Percentiles rank a stretch among this genome's conserved stretches.
These are phyloP conservation scores for Lynx canadensis DNA, from an alignment of 2,113 vertebrate genomes.

Conservation along the genomic window DNA sequence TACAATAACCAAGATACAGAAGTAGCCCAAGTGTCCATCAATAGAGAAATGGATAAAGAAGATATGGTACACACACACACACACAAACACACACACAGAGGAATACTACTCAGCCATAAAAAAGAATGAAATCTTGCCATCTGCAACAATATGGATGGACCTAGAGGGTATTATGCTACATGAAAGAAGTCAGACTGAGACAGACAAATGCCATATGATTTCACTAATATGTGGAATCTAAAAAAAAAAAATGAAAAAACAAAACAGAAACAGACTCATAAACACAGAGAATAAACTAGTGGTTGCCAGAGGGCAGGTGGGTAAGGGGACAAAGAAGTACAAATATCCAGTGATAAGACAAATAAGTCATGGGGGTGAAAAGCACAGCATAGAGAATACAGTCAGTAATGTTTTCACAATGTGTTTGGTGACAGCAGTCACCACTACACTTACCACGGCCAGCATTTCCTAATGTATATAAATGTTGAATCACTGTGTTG, in stretches of 20 bases:
- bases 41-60: not conserved
- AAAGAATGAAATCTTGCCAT: not conserved
- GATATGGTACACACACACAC: not conserved
- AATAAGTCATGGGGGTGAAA: not conserved
- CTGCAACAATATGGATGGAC: not conserved
- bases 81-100: not conserved
- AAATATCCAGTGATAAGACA: not conserved
- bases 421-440: not conserved
- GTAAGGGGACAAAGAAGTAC: not conserved
- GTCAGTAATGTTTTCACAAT: not conserved
- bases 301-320: not conserved
- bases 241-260: not conserved
- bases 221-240: not conserved
- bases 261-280: not conserved
- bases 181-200: not conserved
- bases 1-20: not conserved
- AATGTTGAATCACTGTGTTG: not conserved
- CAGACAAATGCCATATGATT: not conserved
- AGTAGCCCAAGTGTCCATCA: not conserved
- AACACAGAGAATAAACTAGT: not conserved
- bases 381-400: not conserved
- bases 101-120: not conserved
- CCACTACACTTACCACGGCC: not conserved
- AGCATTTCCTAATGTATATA: not conserved
- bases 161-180: not conserved